Evolutionary conservation across 2,888 invertebrate species (phyloP).

Genomic region (Tricholauxania praeusta): DNA sequence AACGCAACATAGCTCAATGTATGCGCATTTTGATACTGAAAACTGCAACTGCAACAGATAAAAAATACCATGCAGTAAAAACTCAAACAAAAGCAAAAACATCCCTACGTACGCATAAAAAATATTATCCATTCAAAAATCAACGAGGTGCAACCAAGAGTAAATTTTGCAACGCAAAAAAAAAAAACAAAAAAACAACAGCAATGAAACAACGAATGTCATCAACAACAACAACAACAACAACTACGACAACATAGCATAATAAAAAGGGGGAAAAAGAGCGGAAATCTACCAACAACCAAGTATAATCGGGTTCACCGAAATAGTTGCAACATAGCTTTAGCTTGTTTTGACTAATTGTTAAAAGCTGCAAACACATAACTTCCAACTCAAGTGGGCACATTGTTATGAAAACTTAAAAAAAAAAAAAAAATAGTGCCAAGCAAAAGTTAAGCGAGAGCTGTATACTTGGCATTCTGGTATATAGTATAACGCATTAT

Average conservation of each 20-base stretch:
- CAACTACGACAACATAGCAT: constrained; percentile 47
- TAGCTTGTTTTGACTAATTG: constrained; percentile 56
- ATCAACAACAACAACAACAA: constrained; percentile 49
- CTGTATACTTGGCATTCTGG: too few relatives aligned
- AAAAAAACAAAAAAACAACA: constrained; percentile 30
- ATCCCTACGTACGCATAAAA: too few relatives aligned
- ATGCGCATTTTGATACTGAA: neutral
- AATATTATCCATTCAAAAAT: constrained; percentile 16
- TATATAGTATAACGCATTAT: too few relatives aligned
- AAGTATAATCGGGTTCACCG: constrained; percentile 7
- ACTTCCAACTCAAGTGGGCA: constrained; percentile 1
- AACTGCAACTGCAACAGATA: constrained; percentile 6
- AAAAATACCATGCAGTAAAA: neutral
- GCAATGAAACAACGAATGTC: constrained; percentile 50
- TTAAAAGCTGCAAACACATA: constrained; percentile 36
- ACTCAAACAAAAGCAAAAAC: neutral
- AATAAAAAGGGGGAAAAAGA: constrained; percentile 46
- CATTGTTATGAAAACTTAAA: too few relatives aligned
- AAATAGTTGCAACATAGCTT: constrained; percentile 47
- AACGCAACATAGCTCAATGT: neutral
- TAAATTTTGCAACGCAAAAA: constrained; percentile 38
- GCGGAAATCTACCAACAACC: constrained; percentile 37
- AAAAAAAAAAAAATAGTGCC: too few relatives aligned
- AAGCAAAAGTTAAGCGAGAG: too few relatives aligned
- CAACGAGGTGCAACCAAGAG: constrained; percentile 42